Percentiles rank a stretch among this genome's conserved stretches.
Conservation (phyloP, 2,113 vertebrate genomes). For the Oncorhynchus gorbuscha region DNA sequence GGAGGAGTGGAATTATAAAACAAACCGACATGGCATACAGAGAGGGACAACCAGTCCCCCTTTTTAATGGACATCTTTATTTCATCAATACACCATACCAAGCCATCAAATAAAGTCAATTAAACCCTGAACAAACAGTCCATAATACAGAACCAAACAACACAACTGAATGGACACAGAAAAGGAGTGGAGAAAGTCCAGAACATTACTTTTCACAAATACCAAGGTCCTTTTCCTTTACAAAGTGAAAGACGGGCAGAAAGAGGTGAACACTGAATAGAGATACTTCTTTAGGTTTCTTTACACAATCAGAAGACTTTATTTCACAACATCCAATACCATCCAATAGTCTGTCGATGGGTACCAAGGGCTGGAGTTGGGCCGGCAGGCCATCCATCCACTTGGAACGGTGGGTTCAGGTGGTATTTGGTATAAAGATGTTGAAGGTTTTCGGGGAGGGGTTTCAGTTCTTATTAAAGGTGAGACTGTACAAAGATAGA, state of each 20-base stretch:
- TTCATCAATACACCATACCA: constrained; percentile 84
- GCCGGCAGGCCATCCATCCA: too few relatives aligned
- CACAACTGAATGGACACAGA: neutral
- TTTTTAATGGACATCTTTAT: constrained; percentile 82
- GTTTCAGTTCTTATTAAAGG: neutral
- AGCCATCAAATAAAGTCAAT: constrained; percentile 81
- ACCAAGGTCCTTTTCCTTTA: neutral
- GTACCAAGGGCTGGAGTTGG: too few relatives aligned
- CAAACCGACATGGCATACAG: neutral
- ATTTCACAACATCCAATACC: neutral
- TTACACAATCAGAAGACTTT: neutral
- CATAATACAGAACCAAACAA: constrained; percentile 7
- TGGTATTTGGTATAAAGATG: neutral
- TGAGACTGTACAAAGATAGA: too few relatives aligned
- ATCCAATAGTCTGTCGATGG: neutral
- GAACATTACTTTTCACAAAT: neutral
- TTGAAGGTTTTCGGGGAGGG: neutral
- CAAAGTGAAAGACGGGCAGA: neutral
- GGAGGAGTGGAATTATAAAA: neutral
- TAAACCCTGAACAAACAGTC: constrained; percentile 57
- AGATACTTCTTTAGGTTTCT: neutral
- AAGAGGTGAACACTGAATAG: neutral
- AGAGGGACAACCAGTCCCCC: neutral
- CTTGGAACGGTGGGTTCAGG: neutral
- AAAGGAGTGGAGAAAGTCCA: neutral